Conservation (phyloP, 2,888 invertebrate species). For the Tridacna crocea region DNA sequence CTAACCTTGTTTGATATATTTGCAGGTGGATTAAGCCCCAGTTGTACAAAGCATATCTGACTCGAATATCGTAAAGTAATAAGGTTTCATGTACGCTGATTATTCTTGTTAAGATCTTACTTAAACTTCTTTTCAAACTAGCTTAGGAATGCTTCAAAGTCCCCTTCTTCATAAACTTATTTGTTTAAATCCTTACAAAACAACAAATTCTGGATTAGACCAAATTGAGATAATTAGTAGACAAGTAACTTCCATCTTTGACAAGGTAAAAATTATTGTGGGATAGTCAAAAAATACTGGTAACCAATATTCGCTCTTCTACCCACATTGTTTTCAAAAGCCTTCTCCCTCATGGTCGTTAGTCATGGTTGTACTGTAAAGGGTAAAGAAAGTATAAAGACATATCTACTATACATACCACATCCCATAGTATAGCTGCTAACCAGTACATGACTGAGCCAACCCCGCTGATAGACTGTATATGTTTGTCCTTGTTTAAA, state of each 20-base stretch:
- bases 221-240: no score
- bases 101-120: not conserved
- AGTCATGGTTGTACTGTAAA: no score
- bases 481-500: slow-evolving; percentile 82
- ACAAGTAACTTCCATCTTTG: no score
- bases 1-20: not conserved
- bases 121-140: not conserved
- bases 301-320: not conserved
- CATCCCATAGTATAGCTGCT: slow-evolving; percentile 79
- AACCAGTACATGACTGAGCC: slow-evolving; percentile 80
- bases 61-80: not conserved
- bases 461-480: slow-evolving; percentile 83
- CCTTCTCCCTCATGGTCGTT: not conserved
- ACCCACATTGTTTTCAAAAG: not conserved
- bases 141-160: not conserved
- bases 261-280: no score
- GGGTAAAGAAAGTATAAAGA: no score
- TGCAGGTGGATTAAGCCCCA: not conserved
- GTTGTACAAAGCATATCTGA: not conserved
- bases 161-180: not conserved
- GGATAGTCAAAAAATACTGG: no score
- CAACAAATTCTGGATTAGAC: no score
- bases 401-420: slow-evolving; percentile 66
- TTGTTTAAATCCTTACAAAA: no score
- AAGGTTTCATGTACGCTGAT: not conserved